Conservation (phyloP, 2,797 vertebrate genomes). For the Fistularia commersonii region DNA sequence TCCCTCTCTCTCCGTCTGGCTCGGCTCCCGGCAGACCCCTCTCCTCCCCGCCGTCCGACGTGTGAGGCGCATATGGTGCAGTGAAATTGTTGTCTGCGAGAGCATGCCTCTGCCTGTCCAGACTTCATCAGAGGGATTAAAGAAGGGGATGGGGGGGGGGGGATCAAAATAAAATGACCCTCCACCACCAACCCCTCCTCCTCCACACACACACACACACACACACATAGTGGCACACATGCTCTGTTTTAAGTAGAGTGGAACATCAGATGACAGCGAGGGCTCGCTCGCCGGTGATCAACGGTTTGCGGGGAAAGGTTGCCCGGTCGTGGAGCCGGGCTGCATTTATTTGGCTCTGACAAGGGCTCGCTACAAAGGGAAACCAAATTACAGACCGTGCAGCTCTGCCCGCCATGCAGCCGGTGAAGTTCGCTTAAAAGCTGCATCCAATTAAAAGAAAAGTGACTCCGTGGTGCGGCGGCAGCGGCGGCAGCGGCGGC, state of each 20-base stretch:
- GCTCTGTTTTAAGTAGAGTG: slow-evolving; percentile 71
- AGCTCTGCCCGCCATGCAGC: slow-evolving; percentile 34
- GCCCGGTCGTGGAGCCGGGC: slow-evolving; percentile 44
- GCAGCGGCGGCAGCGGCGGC: too few species aligned
- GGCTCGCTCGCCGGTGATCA: slow-evolving; percentile 78
- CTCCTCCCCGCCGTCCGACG: slow-evolving; percentile 86
- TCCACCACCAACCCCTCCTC: slow-evolving; percentile 46
- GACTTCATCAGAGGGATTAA: slow-evolving; percentile 99
- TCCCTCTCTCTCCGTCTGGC: slow-evolving; percentile 78
- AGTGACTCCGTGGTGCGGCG: slow-evolving; percentile 48
- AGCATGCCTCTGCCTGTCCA: slow-evolving; percentile 99
- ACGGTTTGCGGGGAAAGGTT: slow-evolving; percentile 57
- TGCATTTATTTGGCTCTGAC: slow-evolving; percentile 62
- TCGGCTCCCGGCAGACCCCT: slow-evolving; percentile 90
- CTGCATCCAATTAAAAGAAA: slow-evolving; percentile 65
- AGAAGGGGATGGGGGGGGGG: slow-evolving; percentile 78
- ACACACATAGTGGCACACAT: too few species aligned
- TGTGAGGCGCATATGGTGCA: slow-evolving; percentile 96
- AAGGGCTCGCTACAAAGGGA: slow-evolving; percentile 66
- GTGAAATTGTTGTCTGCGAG: slow-evolving; percentile 97
- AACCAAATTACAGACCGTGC: slow-evolving; percentile 58
- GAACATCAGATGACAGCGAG: slow-evolving; percentile 76
- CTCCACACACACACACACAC: not conserved
- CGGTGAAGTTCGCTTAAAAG: slow-evolving; percentile 55
- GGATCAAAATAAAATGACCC: slow-evolving; percentile 92